Evolutionary conservation across 2,797 vertebrate species (phyloP).

Genomic region (Halcyon badia): DNA sequence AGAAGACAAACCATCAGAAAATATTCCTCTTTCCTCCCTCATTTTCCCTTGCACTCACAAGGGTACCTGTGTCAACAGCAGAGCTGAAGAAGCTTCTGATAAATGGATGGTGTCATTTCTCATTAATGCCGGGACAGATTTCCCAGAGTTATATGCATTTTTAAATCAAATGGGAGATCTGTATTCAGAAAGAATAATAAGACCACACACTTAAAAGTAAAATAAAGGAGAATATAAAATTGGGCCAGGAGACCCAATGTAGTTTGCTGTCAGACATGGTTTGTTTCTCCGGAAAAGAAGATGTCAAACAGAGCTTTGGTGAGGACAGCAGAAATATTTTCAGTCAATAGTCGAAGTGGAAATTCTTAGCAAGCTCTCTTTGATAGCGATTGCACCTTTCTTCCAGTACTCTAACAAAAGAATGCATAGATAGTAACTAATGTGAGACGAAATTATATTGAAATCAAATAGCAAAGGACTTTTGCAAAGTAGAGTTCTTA

Average conservation of each 20-base stretch:
- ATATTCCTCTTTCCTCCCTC: neutral
- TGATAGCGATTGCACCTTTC: neutral
- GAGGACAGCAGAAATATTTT: neutral
- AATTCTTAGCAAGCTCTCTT: conserved; percentile 20
- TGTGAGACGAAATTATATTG: neutral
- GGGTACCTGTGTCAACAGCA: neutral
- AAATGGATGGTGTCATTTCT: neutral
- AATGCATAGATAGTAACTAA: neutral
- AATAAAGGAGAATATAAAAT: conserved; percentile 22
- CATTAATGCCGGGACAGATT: neutral
- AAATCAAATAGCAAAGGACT: neutral
- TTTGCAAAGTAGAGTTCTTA: neutral
- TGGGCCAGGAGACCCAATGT: neutral
- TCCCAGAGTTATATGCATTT: neutral
- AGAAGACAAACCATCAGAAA: neutral
- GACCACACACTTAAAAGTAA: neutral
- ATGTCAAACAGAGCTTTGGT: neutral
- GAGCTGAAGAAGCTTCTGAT: neutral
- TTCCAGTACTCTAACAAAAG: neutral
- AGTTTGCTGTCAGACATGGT: neutral
- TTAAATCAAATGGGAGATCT: neutral
- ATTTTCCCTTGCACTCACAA: neutral
- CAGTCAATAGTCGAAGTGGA: neutral
- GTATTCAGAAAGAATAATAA: neutral
- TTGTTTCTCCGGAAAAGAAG: neutral